phyloP scores from a whole-genome alignment of 2,113 vertebrate genomes.

The Lepus americanus region DNA sequence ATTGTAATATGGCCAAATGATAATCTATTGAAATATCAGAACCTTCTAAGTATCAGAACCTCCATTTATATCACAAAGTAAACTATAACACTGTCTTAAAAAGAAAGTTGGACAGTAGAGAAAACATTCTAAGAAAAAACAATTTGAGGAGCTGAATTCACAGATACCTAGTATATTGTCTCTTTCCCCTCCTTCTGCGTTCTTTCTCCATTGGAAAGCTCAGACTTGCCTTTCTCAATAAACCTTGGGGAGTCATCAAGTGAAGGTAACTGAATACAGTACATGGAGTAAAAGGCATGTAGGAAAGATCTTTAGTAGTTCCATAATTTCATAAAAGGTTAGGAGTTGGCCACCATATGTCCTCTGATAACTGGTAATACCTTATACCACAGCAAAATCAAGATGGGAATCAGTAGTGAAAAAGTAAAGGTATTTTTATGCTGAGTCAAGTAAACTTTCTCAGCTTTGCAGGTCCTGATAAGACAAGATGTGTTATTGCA shows the following conservation, averaged over 20 bases:
- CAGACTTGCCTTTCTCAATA: not conserved
- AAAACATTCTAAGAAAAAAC: not conserved
- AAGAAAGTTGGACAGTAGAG: not conserved
- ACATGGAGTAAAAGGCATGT: not conserved
- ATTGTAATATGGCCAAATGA: not conserved
- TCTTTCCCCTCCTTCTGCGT: not conserved
- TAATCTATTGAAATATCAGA: not conserved
- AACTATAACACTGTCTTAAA: not conserved
- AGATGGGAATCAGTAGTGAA: not conserved
- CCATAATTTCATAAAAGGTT: not conserved
- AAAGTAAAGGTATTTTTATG: not conserved
- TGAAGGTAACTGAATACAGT: not conserved
- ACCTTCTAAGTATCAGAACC: not conserved
- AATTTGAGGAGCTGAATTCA: not conserved
- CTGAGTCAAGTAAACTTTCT: not conserved
- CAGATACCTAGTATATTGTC: rapidly evolving
- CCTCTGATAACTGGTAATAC: not conserved
- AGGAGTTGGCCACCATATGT: not conserved
- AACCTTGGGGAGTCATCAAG: not conserved
- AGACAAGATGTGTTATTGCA: not conserved
- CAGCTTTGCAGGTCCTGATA: not conserved
- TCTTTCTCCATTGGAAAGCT: not conserved
- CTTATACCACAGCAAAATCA: not conserved
- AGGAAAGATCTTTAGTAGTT: not conserved
- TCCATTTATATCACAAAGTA: not conserved